Percentiles rank a stretch among this genome's conserved stretches.
phyloP scores from a whole-genome alignment of 2,888 invertebrate genomes.

The Pharmacophagus antenor region DNA sequence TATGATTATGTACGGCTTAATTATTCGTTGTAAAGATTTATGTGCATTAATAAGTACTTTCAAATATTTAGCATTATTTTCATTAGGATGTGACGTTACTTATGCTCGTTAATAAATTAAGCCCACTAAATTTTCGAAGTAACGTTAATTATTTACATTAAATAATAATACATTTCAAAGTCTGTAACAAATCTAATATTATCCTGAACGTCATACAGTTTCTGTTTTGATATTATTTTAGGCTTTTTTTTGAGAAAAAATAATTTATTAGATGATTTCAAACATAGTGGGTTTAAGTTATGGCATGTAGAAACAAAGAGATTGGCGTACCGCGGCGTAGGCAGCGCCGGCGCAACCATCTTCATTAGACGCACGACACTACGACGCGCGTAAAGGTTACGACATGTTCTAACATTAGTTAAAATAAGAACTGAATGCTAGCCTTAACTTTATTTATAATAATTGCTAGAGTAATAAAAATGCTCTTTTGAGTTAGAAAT shows the following conservation, averaged over 20 bases:
- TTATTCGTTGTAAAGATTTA: slow-evolving; percentile 47
- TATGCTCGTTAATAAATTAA: slow-evolving; percentile 43
- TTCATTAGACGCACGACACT: slow-evolving; percentile 25
- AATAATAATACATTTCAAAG: background rate
- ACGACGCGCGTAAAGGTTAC: slow-evolving; percentile 43
- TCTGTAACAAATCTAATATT: background rate
- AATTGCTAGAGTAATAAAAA: slow-evolving; percentile 78
- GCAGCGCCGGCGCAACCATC: background rate
- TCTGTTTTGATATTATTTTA: background rate
- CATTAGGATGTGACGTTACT: slow-evolving; percentile 42
- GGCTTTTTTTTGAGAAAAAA: background rate
- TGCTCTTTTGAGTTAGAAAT: slow-evolving; percentile 80
- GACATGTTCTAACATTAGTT: slow-evolving; percentile 61
- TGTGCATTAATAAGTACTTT: slow-evolving; percentile 51
- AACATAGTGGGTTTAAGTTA: slow-evolving; percentile 17
- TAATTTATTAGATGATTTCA: background rate
- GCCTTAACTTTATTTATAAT: slow-evolving; percentile 79
- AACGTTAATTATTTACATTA: background rate
- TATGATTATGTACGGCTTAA: slow-evolving; percentile 38
- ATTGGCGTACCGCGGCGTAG: slow-evolving; percentile 1
- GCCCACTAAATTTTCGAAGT: slow-evolving; percentile 34
- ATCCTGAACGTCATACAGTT: background rate
- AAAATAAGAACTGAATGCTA: slow-evolving; percentile 79
- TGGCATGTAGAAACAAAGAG: background rate
- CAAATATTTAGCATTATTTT: slow-evolving; percentile 58